Percentiles rank a stretch among this genome's conserved stretches.
Conservation (phyloP, 2,888 invertebrate genomes). For the Conus canariensis region DNA sequence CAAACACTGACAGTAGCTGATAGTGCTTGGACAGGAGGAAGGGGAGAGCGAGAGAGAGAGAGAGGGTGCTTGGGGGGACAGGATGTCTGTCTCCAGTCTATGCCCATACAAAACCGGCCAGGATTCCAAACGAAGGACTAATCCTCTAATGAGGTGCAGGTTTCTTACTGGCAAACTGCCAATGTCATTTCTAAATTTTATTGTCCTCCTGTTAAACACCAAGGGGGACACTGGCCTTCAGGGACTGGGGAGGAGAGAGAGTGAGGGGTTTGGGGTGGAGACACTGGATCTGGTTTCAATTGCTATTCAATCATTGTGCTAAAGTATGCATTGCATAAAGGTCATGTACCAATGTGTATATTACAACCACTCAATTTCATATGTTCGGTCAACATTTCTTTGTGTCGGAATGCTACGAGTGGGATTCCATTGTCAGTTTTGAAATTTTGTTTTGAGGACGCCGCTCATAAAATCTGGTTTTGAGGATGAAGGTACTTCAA, state of each 20-base stretch:
- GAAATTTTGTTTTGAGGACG: no score
- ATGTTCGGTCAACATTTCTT: no score
- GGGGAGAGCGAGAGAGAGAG: background rate
- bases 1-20: background rate
- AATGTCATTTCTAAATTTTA: background rate
- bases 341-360: no score
- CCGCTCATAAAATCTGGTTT: no score
- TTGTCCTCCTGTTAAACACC: background rate
- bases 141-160: background rate
- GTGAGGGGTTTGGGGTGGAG: background rate
- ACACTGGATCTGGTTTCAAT: no score
- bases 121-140: background rate
- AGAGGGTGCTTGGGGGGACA: background rate
- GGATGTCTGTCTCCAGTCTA: background rate
- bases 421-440: no score
- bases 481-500: no score
- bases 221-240: no score
- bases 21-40: background rate
- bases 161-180: background rate
- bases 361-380: no score
- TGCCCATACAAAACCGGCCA: background rate
- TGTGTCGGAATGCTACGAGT: no score
- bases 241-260: background rate
- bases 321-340: no score
- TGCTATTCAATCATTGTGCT: no score